Conservation (phyloP, 1,140 invertebrate genomes). For the Cydia strobilella region DNA sequence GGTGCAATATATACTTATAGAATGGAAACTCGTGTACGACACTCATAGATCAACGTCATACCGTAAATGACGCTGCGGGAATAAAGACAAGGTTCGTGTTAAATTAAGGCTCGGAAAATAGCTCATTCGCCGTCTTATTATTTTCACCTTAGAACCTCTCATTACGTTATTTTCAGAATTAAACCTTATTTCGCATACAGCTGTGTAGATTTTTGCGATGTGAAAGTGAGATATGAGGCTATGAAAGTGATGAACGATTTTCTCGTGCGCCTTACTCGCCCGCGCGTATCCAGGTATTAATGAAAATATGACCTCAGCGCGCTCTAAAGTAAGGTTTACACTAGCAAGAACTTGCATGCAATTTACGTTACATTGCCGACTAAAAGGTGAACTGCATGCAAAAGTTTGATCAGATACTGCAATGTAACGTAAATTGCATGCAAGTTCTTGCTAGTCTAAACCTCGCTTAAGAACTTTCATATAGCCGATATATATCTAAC, state of each 20-base stretch:
- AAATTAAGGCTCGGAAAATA: conserved; percentile 3
- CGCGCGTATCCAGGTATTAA: background rate
- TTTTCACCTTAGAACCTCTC: background rate
- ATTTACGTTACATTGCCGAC: no score
- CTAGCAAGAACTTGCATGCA: no score
- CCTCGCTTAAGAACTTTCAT: no score
- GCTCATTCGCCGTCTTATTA: background rate
- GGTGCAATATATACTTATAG: background rate
- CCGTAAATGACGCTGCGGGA: background rate
- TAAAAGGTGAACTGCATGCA: no score
- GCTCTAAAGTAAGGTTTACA: no score
- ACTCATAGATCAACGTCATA: conserved; percentile 25
- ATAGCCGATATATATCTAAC: background rate
- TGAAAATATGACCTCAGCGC: background rate
- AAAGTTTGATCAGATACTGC: no score
- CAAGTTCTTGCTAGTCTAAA: no score
- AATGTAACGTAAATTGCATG: no score
- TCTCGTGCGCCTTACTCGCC: background rate
- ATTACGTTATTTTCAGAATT: background rate
- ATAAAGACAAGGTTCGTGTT: conserved; percentile 1
- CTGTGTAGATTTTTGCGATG: background rate
- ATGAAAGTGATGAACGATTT: background rate
- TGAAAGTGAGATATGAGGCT: background rate
- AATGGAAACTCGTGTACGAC: background rate
- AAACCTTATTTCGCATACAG: background rate